Conservation (phyloP, 2,888 invertebrate genomes). For the Oeneis ivallda region DNA sequence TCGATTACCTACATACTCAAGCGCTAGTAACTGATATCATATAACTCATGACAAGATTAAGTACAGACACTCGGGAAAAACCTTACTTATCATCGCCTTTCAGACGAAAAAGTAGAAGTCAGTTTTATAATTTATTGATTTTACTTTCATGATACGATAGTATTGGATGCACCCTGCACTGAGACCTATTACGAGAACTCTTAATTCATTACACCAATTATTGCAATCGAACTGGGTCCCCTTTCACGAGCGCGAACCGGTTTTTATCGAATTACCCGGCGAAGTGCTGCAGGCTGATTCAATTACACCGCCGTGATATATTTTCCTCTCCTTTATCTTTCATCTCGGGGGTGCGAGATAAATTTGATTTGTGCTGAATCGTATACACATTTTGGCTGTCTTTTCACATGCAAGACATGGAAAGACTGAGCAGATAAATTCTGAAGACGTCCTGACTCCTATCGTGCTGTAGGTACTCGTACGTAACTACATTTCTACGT, state of each 20-base stretch:
- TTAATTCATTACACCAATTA: conserved; percentile 2
- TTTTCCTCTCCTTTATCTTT: conserved; percentile 6
- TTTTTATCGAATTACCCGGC: conserved; percentile 4
- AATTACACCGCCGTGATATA: conserved; percentile 12
- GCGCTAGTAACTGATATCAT: too few relatives aligned
- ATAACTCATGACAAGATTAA: too few relatives aligned
- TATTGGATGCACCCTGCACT: neutral
- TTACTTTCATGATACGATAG: too few relatives aligned
- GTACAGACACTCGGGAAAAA: too few relatives aligned
- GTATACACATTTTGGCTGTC: neutral
- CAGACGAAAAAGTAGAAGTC: too few relatives aligned
- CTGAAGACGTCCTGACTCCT: too few relatives aligned
- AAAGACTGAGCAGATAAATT: neutral
- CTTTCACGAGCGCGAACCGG: conserved; percentile 3
- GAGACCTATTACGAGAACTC: neutral
- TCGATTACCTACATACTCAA: too few relatives aligned
- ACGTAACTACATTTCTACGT: too few relatives aligned
- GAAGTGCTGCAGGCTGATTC: conserved; percentile 3
- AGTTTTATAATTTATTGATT: too few relatives aligned
- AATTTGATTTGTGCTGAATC: conserved; percentile 3
- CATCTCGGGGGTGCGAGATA: neutral
- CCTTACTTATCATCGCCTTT: too few relatives aligned
- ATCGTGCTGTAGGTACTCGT: too few relatives aligned
- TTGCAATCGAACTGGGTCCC: neutral
- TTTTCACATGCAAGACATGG: neutral